Evolutionary conservation across 2,888 invertebrate species (phyloP), one percentile per base, ranked within the genome.

Genomic region (Plebejus anna): DNA sequence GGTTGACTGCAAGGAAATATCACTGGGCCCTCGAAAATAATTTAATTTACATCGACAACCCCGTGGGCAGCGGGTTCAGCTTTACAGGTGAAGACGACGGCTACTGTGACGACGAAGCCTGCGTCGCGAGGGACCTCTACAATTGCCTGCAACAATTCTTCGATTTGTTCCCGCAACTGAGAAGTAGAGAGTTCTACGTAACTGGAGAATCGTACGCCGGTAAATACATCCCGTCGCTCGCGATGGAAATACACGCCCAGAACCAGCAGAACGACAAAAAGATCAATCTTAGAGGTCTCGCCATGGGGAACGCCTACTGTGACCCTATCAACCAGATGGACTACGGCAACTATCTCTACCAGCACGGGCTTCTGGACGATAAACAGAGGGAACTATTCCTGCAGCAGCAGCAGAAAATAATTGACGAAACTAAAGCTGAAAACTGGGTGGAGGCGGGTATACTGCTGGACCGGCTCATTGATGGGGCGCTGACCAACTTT

Each of bases 371-470:
- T 38, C 82, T 95, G 38, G 96, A 96, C 86, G 82, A 88, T 11
- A 95, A 94, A 82, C 95, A 95, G 2, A 88, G 92, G 80, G 84
- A 89, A 5, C 61, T 92, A 9, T 96, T 97, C 81, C 88, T 95
- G 75, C 84, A 90, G n/a, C 92, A 94, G 61, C 96, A 97, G 87
- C 83, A 89, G 4, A 84, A 94, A 84, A 95, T 95, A 47, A 84
- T 88, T 0, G 84, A 90, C 47, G 94, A 95, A 82, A 97, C 98
- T 47, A 86, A 94, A 75, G 86, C 94, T 1, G 89, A 94, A 72
- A 92, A 96, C 78, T 97, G 95, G 94, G 83, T 85, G 0, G 90
- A 95, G 79, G 97, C 97, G 0, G 96, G 96, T 82, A 86, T 96
- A 75, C 85, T 96, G 0, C 96, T 97, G 86, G 96, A 97, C 83